phyloP scores from a whole-genome alignment of 2,888 invertebrate genomes.

The Acheta domesticus region DNA sequence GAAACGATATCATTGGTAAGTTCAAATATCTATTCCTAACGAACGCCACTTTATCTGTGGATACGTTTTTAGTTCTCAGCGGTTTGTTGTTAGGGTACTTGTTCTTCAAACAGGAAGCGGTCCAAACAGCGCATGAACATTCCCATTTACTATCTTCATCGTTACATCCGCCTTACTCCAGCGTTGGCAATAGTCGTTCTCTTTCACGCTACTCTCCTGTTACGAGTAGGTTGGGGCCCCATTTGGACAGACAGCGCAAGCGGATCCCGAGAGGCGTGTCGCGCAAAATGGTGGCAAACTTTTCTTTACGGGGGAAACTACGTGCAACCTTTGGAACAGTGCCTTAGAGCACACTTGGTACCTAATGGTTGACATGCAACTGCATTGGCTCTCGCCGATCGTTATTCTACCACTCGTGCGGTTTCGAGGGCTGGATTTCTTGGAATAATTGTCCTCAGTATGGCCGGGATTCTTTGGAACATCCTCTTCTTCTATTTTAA shows the following conservation, averaged over 20 bases:
- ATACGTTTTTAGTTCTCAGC: neutral
- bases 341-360: neutral
- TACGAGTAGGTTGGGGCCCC: neutral
- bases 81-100: neutral
- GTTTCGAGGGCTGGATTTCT: neutral
- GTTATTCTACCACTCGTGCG: neutral
- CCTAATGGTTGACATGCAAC: neutral
- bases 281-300: neutral
- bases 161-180: neutral
- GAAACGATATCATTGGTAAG: neutral
- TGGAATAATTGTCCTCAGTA: neutral
- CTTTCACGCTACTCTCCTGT: neutral
- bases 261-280: neutral
- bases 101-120: neutral
- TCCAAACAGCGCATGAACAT: neutral
- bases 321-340: neutral
- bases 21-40: neutral
- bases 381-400: neutral
- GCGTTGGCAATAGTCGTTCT: neutral
- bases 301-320: neutral
- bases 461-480: neutral
- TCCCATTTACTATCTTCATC: neutral
- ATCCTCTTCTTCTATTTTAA: neutral
- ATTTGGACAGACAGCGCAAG: neutral
- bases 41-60: neutral